Base-by-base conservation (phyloP, 2,113 vertebrate genomes). In the Hypocryptadius cinnamomeus region DNA sequence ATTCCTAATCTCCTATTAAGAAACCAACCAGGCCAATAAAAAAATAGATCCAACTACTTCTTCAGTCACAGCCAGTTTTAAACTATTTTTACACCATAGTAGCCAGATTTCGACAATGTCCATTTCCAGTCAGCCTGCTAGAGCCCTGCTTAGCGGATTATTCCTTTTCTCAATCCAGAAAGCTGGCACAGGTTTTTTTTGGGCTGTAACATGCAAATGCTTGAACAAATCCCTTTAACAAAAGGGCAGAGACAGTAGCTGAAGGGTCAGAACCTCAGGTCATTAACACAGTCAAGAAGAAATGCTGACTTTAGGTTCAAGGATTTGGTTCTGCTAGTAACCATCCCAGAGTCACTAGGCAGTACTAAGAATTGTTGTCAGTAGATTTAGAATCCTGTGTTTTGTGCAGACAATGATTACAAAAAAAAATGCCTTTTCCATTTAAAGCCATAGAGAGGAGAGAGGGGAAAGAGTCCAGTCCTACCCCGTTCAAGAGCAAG, bases 1-100 rank as follows among this genome's bases (percentile, higher is more conserved):
- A 78, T 60, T 91, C 59, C 56, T 91, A 90, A 96, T 85, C 30
- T 35, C 60, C 64, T 78, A 63, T 85, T 91, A 93, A 86, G 70
- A 92, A 93, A 84, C 13, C 39, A 92, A 31, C 33, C 59, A 70
- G 53, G 23, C 74, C 57, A 89, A 68, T 65, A 64, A 39, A 73
- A 35, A 84, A 93, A 85, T 20, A 8, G 9, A 61, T 61, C 42
- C 45, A 89, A 59, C 19, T 64, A 31, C 50, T 92, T 70, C 48
- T 89, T 86, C 48, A 70, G 47, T 77, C 61, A 76, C 42, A 64
- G 40, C 6, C 11, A 28, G 15, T 45, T 89, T 79, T 87, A 33
- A 87, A 93, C 66, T 45, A 42, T 87, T 94, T 91, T 72, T 30
- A 54, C 31, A 28, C 42, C 16, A 4, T 21, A 35, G 40, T 8